Evolutionary conservation across 2,113 vertebrate species (phyloP).

Genomic region (Numenius arquata): DNA sequence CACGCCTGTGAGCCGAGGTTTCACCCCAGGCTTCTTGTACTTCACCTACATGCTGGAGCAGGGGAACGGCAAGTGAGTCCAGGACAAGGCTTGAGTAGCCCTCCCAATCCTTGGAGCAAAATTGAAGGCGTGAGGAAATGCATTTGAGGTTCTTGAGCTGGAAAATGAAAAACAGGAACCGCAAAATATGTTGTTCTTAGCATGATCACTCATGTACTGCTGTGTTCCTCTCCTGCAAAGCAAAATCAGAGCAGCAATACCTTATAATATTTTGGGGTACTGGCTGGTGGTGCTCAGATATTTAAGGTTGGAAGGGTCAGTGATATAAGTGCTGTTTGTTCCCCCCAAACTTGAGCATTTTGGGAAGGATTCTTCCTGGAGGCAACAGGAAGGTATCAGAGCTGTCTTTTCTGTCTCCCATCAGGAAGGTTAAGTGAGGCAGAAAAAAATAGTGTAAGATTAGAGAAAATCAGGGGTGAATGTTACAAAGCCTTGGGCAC

Average conservation of each 20-base stretch:
- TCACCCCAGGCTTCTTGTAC: neutral
- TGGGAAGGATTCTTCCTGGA: neutral
- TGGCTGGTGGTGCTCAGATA: neutral
- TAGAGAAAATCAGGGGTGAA: neutral
- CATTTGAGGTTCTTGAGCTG: neutral
- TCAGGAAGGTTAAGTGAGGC: neutral
- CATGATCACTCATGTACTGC: accelerated
- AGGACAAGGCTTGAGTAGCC: neutral
- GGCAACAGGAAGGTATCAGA: neutral
- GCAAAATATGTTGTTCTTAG: neutral
- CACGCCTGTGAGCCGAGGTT: neutral
- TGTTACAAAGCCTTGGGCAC: neutral
- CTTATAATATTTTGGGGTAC: neutral
- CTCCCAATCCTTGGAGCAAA: neutral
- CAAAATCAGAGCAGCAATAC: neutral
- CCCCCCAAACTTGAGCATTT: neutral
- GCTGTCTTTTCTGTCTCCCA: neutral
- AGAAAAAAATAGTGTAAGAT: neutral
- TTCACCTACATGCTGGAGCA: accelerated
- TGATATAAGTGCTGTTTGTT: neutral
- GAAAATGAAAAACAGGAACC: neutral
- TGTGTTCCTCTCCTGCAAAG: accelerated
- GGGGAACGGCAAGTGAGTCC: neutral
- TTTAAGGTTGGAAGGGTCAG: neutral
- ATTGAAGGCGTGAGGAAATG: neutral